phyloP scores from a whole-genome alignment of 64 coral and sea anemone species.

The Platygyra sinensis region DNA sequence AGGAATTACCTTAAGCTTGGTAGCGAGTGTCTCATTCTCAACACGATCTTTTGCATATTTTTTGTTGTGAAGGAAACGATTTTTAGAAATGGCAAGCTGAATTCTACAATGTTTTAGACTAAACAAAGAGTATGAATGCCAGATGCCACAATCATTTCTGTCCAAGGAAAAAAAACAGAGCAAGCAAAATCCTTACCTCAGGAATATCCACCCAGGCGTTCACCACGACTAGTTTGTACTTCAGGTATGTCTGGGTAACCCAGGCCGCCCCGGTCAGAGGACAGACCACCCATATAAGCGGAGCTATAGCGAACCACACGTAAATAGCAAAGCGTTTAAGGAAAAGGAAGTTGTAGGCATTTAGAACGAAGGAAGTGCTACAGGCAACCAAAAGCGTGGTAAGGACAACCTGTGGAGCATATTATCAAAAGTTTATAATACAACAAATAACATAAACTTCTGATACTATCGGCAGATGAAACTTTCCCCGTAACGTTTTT shows the following conservation, averaged over 20 bases:
- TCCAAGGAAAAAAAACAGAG: neutral
- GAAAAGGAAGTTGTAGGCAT: slow-evolving; percentile 89
- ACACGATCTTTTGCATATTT: too few species aligned
- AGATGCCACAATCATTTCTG: neutral
- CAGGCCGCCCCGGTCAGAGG: slow-evolving; percentile 86
- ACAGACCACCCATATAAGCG: slow-evolving; percentile 86
- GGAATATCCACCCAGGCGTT: slow-evolving; percentile 97
- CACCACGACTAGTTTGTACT: slow-evolving; percentile 90
- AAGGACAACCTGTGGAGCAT: slow-evolving; percentile 69
- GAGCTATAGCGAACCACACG: slow-evolving; percentile 90
- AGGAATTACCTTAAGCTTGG: too few species aligned
- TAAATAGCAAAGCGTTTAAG: slow-evolving; percentile 88
- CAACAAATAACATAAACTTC: too few species aligned
- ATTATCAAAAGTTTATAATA: too few species aligned
- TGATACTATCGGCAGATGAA: too few species aligned
- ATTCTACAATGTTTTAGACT: too few species aligned
- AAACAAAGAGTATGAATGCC: too few species aligned
- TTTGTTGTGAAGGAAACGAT: too few species aligned
- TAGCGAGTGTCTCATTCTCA: too few species aligned
- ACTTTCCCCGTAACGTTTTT: too few species aligned
- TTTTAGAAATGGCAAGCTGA: too few species aligned
- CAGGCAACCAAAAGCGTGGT: slow-evolving; percentile 87
- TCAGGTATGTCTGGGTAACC: slow-evolving; percentile 83
- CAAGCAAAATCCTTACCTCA: slow-evolving; percentile 42
- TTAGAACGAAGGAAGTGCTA: slow-evolving; percentile 88